phyloP scores from a whole-genome alignment of 2,888 invertebrate genomes.

The Dynastes tityus region DNA sequence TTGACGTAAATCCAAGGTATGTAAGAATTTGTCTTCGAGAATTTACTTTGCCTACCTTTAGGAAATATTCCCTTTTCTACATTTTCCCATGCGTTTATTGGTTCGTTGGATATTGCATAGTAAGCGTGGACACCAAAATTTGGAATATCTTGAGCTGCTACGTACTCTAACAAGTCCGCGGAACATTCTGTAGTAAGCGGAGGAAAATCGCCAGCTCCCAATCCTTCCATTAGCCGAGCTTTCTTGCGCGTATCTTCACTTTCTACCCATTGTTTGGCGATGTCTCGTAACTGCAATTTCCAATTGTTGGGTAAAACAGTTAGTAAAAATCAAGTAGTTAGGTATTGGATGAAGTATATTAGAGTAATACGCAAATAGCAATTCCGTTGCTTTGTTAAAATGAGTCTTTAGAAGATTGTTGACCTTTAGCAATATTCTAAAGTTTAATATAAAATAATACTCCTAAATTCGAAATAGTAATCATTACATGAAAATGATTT shows the following conservation, averaged over 20 bases:
- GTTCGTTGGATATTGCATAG: conserved; percentile 71
- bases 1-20: no score
- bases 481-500: no score
- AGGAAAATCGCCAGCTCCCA: conserved; percentile 62
- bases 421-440: no score
- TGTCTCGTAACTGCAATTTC: conserved; percentile 61
- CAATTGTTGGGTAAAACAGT: neutral
- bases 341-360: no score
- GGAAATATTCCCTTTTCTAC: conserved; percentile 64
- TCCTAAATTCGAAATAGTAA: no score
- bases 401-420: no score
- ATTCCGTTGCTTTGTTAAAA: no score
- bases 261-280: conserved; percentile 66
- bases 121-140: conserved; percentile 72
- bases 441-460: no score
- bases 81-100: conserved; percentile 68
- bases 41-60: conserved; percentile 50
- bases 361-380: no score
- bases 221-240: conserved; percentile 56
- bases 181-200: conserved; percentile 67
- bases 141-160: conserved; percentile 71
- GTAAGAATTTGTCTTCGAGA: no score
- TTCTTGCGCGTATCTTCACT: conserved; percentile 60
- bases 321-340: no score
- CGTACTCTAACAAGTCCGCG: conserved; percentile 69